Percentiles rank a stretch among this genome's conserved stretches.
Evolutionary conservation across 2,888 invertebrate genomes (phyloP).

Genomic region (Deilephila porcellus): DNA sequence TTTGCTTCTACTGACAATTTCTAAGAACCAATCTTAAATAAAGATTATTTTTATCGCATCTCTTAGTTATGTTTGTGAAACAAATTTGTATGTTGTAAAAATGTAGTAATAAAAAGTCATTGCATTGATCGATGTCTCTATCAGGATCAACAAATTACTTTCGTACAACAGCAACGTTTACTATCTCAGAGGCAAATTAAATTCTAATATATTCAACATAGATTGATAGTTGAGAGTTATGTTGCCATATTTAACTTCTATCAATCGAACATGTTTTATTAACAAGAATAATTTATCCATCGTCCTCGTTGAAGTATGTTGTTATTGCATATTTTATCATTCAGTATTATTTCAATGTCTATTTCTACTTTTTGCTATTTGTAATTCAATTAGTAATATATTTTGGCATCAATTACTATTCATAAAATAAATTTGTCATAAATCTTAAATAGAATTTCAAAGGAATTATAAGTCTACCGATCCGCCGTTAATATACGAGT

Average conservation of each 20-base stretch:
- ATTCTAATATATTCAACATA: slow-evolving; percentile 6
- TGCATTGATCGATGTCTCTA: neutral
- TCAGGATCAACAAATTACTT: neutral
- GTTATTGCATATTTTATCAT: neutral
- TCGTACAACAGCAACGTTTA: neutral
- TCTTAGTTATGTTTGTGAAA: neutral
- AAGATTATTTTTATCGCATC: neutral
- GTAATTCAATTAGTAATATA: neutral
- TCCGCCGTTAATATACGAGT: no score
- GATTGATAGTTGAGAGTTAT: neutral
- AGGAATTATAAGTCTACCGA: no score
- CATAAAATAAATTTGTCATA: neutral
- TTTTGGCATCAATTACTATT: neutral
- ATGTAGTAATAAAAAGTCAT: neutral
- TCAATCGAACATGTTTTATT: neutral
- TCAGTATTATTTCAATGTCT: neutral
- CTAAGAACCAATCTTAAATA: no score
- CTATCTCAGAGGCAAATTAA: slow-evolving; percentile 5
- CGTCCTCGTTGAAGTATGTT: neutral
- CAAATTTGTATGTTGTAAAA: neutral
- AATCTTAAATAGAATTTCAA: no score
- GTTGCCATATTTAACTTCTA: neutral
- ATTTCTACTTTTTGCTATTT: neutral
- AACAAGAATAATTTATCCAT: neutral
- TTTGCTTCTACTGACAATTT: neutral